These are phyloP conservation scores for Heliothis subflexa DNA, from an alignment of 1,140 invertebrate species.

Conservation along the genomic window DNA sequence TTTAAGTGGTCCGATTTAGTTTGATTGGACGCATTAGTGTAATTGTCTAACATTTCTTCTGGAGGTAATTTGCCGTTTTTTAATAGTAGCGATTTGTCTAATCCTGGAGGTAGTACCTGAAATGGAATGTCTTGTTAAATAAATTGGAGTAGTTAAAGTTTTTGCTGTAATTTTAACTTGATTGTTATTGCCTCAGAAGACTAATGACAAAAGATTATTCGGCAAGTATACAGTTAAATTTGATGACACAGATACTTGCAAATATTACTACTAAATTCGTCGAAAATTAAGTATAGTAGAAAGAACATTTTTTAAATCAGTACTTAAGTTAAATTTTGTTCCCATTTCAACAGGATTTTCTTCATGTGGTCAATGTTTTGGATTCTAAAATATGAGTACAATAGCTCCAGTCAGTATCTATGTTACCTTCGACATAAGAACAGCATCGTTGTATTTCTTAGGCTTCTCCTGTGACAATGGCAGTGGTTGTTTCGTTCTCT, in stretches of 20 bases:
- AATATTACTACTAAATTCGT: background rate
- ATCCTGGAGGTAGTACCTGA: constrained; percentile 72
- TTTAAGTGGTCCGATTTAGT: constrained; percentile 59
- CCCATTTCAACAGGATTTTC: no score
- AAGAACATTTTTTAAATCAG: no score
- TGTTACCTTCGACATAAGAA: constrained; percentile 77
- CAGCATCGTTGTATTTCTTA: constrained; percentile 86
- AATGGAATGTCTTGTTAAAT: constrained; percentile 48
- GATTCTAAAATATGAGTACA: no score
- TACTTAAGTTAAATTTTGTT: no score
- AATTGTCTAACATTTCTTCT: constrained; percentile 68
- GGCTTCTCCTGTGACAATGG: constrained; percentile 78
- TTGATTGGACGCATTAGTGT: constrained; percentile 57
- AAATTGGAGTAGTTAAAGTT: background rate
- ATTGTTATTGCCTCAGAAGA: no score
- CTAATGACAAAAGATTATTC: no score
- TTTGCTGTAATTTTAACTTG: background rate
- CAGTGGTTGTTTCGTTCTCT: constrained; percentile 88
- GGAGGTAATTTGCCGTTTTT: constrained; percentile 80
- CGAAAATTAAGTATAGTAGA: background rate
- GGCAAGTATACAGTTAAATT: background rate
- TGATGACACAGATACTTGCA: background rate
- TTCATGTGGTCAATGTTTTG: no score
- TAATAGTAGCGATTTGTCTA: constrained; percentile 76
- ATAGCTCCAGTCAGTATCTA: no score